These are phyloP conservation scores for Artemisiospiza belli DNA, from an alignment of 2,113 vertebrate species.

Conservation along the genomic window DNA sequence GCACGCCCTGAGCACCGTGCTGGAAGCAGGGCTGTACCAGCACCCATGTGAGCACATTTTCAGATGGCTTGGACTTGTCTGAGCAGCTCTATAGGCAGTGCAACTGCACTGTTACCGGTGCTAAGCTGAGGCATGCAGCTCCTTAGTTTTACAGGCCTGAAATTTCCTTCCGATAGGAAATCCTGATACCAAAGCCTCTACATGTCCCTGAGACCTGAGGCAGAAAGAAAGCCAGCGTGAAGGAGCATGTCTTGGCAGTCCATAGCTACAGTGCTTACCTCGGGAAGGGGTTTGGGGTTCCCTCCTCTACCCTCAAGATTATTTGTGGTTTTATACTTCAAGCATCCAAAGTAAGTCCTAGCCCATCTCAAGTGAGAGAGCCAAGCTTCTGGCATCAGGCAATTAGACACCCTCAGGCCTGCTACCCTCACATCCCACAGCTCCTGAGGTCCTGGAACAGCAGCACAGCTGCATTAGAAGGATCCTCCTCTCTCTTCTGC, in stretches of 20 bases:
- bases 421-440: not conserved
- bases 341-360: not conserved
- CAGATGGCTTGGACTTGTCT: not conserved
- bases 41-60: not conserved
- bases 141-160: not conserved
- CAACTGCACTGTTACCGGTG: not conserved
- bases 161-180: not conserved
- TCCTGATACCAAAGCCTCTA: not conserved
- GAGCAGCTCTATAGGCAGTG: not conserved
- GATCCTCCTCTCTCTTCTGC: not conserved
- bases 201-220: not conserved
- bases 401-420: not conserved
- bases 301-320: not conserved
- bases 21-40: not conserved
- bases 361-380: not conserved
- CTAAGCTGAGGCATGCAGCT: not conserved
- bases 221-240: fast-evolving
- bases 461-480: not conserved
- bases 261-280: not conserved
- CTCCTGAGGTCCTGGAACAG: not conserved
- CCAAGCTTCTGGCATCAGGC: not conserved
- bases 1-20: fast-evolving
- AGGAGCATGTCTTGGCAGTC: not conserved
- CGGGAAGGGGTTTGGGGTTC: not conserved
- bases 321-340: not conserved